Evolutionary conservation across 2,797 vertebrate species (phyloP).

Genomic region (Pipistrellus nathusii): DNA sequence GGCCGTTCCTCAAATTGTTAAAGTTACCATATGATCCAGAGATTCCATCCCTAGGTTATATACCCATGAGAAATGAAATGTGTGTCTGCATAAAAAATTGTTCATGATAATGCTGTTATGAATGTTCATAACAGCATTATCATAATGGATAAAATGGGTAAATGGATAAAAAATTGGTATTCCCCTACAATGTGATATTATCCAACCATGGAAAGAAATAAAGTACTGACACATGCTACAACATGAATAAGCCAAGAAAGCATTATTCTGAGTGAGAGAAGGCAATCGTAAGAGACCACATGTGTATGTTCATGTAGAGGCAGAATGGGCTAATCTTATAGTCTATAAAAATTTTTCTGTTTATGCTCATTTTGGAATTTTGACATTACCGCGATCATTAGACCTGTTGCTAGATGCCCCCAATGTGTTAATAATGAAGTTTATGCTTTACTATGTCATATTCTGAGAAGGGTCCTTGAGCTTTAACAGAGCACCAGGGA

Average conservation of each 20-base stretch:
- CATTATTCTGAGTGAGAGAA: background rate
- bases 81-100: background rate
- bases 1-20: background rate
- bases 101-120: too few relatives aligned
- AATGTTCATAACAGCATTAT: background rate
- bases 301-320: background rate
- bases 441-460: background rate
- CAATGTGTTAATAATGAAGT: background rate
- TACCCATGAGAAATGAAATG: background rate
- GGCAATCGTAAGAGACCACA: background rate
- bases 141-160: background rate
- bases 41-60: background rate
- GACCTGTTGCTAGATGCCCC: background rate
- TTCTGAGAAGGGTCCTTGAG: background rate
- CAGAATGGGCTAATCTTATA: background rate
- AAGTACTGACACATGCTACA: background rate
- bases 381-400: background rate
- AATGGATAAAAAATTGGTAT: background rate
- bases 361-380: constrained; percentile 9
- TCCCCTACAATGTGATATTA: background rate
- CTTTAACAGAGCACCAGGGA: background rate
- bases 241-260: background rate
- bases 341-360: background rate
- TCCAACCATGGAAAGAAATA: background rate
- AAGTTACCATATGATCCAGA: background rate